A percentile compares a stretch with the other conserved stretches of the same genome.
Conservation (phyloP, 2,888 invertebrate genomes). For the Netelia fuscicornis region DNA sequence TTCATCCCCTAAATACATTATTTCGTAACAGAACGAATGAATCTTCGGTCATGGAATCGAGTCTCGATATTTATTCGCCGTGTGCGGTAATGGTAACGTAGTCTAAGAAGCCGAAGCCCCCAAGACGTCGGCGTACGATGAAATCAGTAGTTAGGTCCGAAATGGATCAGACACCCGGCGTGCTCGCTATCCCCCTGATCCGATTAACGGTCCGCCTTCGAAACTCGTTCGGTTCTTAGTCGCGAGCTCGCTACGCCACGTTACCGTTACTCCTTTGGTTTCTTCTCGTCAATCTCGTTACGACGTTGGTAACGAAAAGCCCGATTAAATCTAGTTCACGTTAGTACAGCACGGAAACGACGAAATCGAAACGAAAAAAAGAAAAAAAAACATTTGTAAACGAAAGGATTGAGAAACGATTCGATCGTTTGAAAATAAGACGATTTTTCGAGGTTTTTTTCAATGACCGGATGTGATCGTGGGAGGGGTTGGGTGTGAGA, state of each 20-base stretch:
- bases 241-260: slow-evolving; percentile 72
- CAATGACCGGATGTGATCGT: neutral
- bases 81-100: too few species aligned
- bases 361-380: neutral
- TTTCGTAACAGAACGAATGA: too few species aligned
- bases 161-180: slow-evolving; percentile 53
- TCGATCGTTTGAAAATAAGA: neutral
- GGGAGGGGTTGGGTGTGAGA: neutral
- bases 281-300: slow-evolving; percentile 83
- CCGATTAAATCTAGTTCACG: slow-evolving; percentile 59
- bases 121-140: slow-evolving; percentile 30
- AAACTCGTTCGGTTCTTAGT: slow-evolving; percentile 67
- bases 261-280: slow-evolving; percentile 83
- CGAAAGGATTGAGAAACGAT: neutral
- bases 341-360: slow-evolving; percentile 66
- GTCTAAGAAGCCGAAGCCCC: slow-evolving; percentile 43
- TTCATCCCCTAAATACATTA: too few species aligned
- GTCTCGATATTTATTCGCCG: too few species aligned
- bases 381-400: neutral
- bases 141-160: slow-evolving; percentile 48
- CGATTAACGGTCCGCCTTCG: slow-evolving; percentile 79
- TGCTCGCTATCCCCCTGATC: slow-evolving; percentile 74
- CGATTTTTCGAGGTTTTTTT: too few species aligned
- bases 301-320: slow-evolving; percentile 67
- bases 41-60: too few species aligned